These are phyloP conservation scores for Hexactinellida sp. DNA, from an alignment of 37 sponge, comb jelly and placozoan genomes.

Conservation along the genomic window DNA sequence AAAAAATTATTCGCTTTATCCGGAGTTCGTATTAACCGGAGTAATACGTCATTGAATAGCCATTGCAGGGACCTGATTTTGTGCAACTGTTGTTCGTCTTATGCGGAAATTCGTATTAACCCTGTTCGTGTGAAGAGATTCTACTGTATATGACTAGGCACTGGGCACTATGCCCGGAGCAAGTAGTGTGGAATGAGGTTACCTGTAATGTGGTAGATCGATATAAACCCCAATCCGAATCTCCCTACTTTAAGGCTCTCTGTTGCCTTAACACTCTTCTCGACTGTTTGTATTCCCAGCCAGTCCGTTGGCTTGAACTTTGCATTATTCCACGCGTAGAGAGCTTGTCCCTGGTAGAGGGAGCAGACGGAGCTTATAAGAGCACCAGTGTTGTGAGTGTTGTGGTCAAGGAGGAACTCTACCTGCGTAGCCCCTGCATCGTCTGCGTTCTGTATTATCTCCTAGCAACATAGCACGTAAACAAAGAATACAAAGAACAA, in stretches of 20 bases:
- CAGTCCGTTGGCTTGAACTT: not conserved
- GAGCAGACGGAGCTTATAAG: not conserved
- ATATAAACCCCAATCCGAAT: not conserved
- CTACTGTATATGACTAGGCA: not conserved
- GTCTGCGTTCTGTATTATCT: conserved; percentile 71
- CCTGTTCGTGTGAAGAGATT: not conserved
- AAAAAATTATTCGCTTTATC: too few relatives aligned
- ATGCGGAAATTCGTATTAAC: too few relatives aligned
- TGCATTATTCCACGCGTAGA: not conserved
- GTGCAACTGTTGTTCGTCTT: too few relatives aligned
- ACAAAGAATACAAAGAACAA: not conserved
- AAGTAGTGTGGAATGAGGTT: not conserved
- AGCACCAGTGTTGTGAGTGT: conserved; percentile 20
- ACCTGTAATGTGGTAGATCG: not conserved
- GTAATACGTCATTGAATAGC: too few relatives aligned
- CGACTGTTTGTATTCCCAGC: not conserved
- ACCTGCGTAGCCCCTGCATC: conserved; percentile 68
- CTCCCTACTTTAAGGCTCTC: not conserved
- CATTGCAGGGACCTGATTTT: too few relatives aligned
- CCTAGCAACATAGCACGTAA: not conserved
- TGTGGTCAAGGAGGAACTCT: conserved; percentile 55
- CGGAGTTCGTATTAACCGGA: too few relatives aligned
- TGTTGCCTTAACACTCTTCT: not conserved
- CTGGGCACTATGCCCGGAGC: not conserved
- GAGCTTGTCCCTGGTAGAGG: not conserved